Base-by-base conservation (phyloP, 2,797 vertebrate species). In the Podargus strigoides region DNA sequence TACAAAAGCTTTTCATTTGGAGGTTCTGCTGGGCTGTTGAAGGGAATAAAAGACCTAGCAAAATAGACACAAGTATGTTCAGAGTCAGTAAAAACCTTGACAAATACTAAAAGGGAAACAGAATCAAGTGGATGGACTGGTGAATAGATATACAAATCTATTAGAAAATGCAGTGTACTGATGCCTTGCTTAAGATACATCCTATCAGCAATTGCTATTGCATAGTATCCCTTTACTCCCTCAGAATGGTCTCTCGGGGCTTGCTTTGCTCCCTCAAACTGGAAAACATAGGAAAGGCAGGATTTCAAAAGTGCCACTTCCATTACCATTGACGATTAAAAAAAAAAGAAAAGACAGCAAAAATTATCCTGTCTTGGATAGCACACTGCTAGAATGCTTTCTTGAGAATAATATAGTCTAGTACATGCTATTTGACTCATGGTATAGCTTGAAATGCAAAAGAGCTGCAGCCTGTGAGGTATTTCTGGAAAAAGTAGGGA, bases 201-300 rank as follows among this genome's bases (percentile, higher is more conserved):
- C 34, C 36, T 3, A 0, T 49, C 52, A 81, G n/a, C 36, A 50
- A 18, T 41, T 1, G 0, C 24, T 42, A 0, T 39, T n/a, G n/a
- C n/a, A n/a, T n/a, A n/a, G 7, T 24, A 30, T 60, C 26, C 34
- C 36, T 52, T 32, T 58, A 3, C 39, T 89, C 26, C 36, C 12
- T 75, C n/a, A 23, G 18, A 70, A 41, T 30, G 9, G 28, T 72
- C n/a, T 49, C 44, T 60, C 14, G 41, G 37, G 42, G 7, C 20
- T 85, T 81, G 23, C 9, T 76, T 72, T 88, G 32, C 53, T 20
- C 32, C 47, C 39, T 74, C 16, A 44, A 73, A 39, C 32, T 77
- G 70, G 49, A 88, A 81, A 62, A 56, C 26, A 37, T 1, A n/a
- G 60, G 59, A 80, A 34, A 84, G 10, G 5, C 18, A 63, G 22